Evolutionary conservation across 2,888 invertebrate genomes (phyloP).

Genomic region (Pyrrhosoma nymphula): DNA sequence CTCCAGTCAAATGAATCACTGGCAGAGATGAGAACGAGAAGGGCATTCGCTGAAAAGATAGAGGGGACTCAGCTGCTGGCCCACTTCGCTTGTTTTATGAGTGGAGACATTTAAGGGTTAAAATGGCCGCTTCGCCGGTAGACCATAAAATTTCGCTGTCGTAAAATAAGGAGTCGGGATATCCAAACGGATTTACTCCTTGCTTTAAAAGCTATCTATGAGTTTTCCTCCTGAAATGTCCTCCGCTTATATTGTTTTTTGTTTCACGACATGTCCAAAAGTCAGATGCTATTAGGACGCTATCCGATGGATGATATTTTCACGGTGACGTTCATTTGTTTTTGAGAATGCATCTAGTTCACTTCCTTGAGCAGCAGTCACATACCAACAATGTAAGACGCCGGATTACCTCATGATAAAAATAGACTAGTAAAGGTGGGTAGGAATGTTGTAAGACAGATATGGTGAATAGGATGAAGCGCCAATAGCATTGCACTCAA

Average conservation of each 20-base stretch:
- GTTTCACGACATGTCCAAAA: too few species aligned
- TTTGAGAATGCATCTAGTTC: too few species aligned
- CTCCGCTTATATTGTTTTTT: background rate
- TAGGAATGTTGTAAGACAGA: too few species aligned
- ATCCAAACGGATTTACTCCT: background rate
- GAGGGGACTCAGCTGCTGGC: conserved; percentile 31
- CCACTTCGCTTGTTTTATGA: conserved; percentile 36
- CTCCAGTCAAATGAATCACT: conserved; percentile 49
- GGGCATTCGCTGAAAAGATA: background rate
- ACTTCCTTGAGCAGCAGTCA: too few species aligned
- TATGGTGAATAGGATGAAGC: too few species aligned
- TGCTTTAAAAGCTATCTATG: background rate
- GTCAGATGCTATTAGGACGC: too few species aligned
- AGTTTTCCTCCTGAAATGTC: background rate
- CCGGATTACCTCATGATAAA: too few species aligned
- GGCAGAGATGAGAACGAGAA: conserved; percentile 12
- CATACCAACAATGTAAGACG: too few species aligned
- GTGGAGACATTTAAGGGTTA: background rate
- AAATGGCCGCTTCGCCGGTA: background rate
- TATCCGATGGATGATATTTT: too few species aligned
- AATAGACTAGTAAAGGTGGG: too few species aligned
- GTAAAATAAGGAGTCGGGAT: background rate
- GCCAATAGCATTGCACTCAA: too few species aligned
- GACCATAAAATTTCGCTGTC: conserved; percentile 17
- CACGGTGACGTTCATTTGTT: too few species aligned